Evolutionary conservation across 1,140 invertebrate genomes (phyloP).

Genomic region (Drosophila rufa): DNA sequence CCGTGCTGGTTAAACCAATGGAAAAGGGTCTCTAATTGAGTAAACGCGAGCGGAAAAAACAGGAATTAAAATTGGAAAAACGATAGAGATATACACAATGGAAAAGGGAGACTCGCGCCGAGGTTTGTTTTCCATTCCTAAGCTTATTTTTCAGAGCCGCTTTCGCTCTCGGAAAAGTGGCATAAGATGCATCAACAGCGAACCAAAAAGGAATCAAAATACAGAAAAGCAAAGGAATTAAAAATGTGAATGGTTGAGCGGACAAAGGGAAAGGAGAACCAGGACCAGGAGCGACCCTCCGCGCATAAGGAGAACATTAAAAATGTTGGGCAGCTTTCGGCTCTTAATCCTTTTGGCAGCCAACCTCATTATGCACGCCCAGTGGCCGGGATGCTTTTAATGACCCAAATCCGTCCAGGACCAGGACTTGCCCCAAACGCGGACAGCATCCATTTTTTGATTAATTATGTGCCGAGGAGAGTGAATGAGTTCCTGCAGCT

Average conservation of each 20-base stretch:
- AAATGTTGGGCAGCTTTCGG: slow-evolving; percentile 61
- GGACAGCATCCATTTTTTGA: slow-evolving; percentile 66
- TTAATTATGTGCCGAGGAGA: slow-evolving; percentile 78
- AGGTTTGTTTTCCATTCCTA: slow-evolving; percentile 72
- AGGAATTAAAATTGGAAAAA: slow-evolving; percentile 73
- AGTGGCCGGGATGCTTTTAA: slow-evolving; percentile 64
- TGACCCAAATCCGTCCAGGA: slow-evolving; percentile 72
- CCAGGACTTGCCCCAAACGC: slow-evolving; percentile 37
- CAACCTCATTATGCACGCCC: slow-evolving; percentile 72
- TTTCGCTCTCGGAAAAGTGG: slow-evolving; percentile 47
- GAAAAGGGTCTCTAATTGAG: slow-evolving; percentile 75
- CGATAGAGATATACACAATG: slow-evolving; percentile 41
- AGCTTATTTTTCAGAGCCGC: slow-evolving; percentile 76
- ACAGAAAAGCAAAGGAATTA: slow-evolving; percentile 73
- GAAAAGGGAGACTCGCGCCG: slow-evolving; percentile 44
- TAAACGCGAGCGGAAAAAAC: slow-evolving; percentile 63
- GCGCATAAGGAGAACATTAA: slow-evolving; percentile 59
- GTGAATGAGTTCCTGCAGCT: slow-evolving; percentile 27
- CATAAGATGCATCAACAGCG: slow-evolving; percentile 64
- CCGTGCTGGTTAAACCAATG: slow-evolving; percentile 46
- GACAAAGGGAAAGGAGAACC: not conserved
- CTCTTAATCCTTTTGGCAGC: slow-evolving; percentile 71
- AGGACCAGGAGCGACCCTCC: slow-evolving; percentile 31
- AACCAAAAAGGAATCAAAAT: slow-evolving; percentile 58
- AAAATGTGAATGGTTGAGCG: slow-evolving; percentile 55